Base-by-base conservation (phyloP, 2,888 invertebrate genomes). In the Lasioglossum oenotherae region DNA sequence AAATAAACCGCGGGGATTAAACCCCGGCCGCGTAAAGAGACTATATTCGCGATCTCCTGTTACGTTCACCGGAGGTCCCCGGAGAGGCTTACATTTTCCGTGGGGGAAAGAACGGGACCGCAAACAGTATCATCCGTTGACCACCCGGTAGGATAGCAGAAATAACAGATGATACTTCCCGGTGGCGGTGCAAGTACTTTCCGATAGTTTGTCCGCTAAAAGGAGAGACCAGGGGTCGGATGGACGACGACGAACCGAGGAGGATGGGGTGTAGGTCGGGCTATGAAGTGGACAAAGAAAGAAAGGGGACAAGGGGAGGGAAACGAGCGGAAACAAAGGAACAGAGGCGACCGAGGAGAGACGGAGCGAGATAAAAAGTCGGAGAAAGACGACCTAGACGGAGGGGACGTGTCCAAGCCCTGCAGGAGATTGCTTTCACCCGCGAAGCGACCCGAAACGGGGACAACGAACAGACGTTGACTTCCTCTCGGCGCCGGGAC, bases 381-480 rank as follows among this genome's bases (percentile, higher is more conserved):
- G 78, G 46, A 80, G 74, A 46, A 74, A 84, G 60, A 74, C 46
- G 41, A 53, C 0, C 53, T n/a, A 2, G 23, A 53, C 3, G 53
- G 23, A n/a, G 53, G 53, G 64, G 64, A 10, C 44, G 44, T 72
- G 79, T 67, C 77, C 64, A 60, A 79, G 71, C 73, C 67, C 78
- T 75, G 60, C 69, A 46, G 78, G 74, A 85, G 82, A 82, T 85
- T 85, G 87, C 82, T 82, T 80, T 78, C 80, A 60, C 31, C 78
- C 53, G 27, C 49, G 72, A 67, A 60, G 64, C 64, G 71, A 76
- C 14, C 49, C 72, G 77, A 84, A 86, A 84, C 64, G 82, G 46
- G 75, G 57, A 78, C 74, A 53, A 60, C 77, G 64, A 79, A 57
- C 78, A 82, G 76, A 75, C 84, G 53, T 72, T 69, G 67, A 69